Evolutionary conservation across 2,797 vertebrate genomes (phyloP).

Genomic region (Arnoldichthys spilopterus): DNA sequence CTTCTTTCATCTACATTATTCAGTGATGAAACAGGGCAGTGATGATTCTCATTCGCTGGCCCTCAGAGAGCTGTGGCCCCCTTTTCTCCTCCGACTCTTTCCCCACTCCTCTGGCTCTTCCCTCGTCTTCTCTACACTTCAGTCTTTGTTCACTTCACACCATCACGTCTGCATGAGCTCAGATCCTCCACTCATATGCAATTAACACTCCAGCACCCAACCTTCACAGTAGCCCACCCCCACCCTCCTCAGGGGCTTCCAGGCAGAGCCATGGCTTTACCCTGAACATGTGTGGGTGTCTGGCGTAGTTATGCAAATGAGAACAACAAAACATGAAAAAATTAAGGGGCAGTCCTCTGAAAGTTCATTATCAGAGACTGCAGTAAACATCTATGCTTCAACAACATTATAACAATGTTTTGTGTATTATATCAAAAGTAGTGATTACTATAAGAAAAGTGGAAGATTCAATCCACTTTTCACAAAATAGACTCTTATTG

Average conservation of each 20-base stretch:
- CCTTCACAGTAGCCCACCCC: slow-evolving; percentile 25
- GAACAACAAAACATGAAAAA: slow-evolving; percentile 55
- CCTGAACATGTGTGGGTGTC: slow-evolving; percentile 64
- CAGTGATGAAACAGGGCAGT: slow-evolving; percentile 36
- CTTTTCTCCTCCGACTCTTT: slow-evolving; percentile 31
- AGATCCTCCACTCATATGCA: slow-evolving; percentile 43
- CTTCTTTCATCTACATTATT: slow-evolving; percentile 24
- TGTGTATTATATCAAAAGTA: too few relatives aligned
- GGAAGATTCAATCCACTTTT: not conserved
- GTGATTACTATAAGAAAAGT: not conserved
- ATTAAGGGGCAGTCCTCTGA: slow-evolving; percentile 67
- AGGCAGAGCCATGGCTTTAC: slow-evolving; percentile 64
- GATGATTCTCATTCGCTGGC: slow-evolving; percentile 7
- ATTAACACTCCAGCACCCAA: slow-evolving; percentile 58
- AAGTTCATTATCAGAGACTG: slow-evolving; percentile 73
- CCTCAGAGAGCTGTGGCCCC: not conserved
- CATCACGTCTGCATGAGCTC: slow-evolving; percentile 32
- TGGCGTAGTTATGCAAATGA: slow-evolving; percentile 81
- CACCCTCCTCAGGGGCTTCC: slow-evolving; percentile 23
- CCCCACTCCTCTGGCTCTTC: slow-evolving; percentile 28
- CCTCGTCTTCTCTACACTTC: slow-evolving; percentile 21
- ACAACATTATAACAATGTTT: slow-evolving; percentile 2
- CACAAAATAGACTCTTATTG: not conserved
- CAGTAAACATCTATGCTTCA: not conserved
- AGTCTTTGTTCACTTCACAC: slow-evolving; percentile 48